Conservation (phyloP, 2,797 vertebrate genomes). For the Acrossocheilus fasciatus region DNA sequence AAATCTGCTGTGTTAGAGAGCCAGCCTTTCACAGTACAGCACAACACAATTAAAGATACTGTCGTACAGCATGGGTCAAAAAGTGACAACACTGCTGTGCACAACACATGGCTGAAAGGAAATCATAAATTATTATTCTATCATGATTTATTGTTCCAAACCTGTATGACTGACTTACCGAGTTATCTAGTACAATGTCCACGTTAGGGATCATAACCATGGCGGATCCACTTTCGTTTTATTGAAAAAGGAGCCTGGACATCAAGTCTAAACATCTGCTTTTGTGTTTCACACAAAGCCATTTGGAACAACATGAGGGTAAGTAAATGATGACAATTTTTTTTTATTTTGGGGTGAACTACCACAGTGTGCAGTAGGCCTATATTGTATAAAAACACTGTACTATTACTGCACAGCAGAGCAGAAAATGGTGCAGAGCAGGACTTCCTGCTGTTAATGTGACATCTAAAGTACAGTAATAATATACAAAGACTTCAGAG, state of each 20-base stretch:
- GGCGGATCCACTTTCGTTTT: neutral
- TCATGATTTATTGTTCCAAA: neutral
- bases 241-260: neutral
- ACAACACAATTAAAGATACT: slow-evolving; percentile 17
- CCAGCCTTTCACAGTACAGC: neutral
- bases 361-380: neutral
- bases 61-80: slow-evolving; percentile 8
- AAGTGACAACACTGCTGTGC: neutral
- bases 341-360: neutral
- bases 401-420: neutral
- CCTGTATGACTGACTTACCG: neutral
- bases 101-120: neutral
- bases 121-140: neutral
- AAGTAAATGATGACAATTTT: neutral
- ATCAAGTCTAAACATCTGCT: neutral
- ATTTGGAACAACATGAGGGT: neutral
- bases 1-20: slow-evolving; percentile 27
- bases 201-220: neutral
- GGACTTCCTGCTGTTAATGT: slow-evolving; percentile 19
- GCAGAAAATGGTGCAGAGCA: neutral
- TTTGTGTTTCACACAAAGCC: neutral
- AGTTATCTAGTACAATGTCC: neutral
- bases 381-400: neutral
- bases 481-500: neutral
- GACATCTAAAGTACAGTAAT: neutral